A percentile compares a stretch with the other conserved stretches of the same genome.
These are phyloP conservation scores for Aythya baeri DNA, from an alignment of 2,113 vertebrate species.

Conservation along the genomic window DNA sequence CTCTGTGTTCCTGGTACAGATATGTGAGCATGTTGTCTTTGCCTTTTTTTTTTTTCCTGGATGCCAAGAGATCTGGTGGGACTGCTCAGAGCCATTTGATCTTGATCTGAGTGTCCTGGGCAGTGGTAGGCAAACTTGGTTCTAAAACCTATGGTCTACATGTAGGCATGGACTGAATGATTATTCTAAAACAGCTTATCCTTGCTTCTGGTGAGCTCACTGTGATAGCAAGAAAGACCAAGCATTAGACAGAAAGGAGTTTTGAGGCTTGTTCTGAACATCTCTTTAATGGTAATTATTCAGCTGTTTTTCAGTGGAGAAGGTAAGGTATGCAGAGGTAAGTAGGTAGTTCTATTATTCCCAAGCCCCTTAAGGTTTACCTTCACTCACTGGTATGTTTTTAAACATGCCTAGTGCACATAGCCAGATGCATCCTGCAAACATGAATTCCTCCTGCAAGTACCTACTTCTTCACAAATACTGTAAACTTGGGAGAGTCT, in stretches of 20 bases:
- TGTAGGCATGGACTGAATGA: neutral
- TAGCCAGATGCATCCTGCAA: neutral
- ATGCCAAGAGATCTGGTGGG: neutral
- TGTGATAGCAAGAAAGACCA: neutral
- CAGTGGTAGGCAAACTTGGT: neutral
- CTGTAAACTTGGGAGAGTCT: neutral
- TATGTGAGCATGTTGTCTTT: neutral
- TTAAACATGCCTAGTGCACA: neutral
- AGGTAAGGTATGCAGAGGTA: neutral
- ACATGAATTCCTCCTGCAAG: neutral
- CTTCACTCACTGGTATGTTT: neutral
- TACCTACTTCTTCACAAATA: neutral
- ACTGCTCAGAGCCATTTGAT: neutral
- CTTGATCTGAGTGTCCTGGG: neutral
- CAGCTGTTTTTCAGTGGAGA: neutral
- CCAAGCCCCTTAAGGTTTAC: neutral
- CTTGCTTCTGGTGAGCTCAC: neutral
- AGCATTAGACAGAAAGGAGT: neutral
- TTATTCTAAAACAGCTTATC: neutral
- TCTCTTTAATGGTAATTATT: neutral
- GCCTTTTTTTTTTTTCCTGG: neutral
- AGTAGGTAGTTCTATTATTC: neutral
- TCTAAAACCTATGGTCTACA: neutral
- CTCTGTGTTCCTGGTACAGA: neutral
- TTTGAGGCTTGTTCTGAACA: neutral